Base-by-base conservation (phyloP, 2,797 vertebrate species). In the Poecilia wingei region DNA sequence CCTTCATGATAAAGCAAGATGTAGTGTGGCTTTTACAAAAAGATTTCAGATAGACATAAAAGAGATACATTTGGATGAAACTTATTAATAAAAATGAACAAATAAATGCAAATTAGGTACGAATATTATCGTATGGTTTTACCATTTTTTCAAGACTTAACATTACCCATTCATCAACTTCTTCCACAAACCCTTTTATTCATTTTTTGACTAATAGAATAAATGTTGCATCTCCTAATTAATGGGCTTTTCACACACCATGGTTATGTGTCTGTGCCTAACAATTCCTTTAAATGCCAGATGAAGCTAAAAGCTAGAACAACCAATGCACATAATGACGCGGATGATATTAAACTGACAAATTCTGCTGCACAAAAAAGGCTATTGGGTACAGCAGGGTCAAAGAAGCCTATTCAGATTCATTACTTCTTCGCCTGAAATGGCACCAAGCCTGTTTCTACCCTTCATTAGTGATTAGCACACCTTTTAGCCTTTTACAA, bases 381-480 rank as follows among this genome's bases (percentile, higher is more conserved):
- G 86, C 95, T 94, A 87, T 89, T 92, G 90, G 87, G 81, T 91
- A 82, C 82, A 79, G 82, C 82, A 79, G 86, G 94, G 92, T 94
- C 89, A 92, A 89, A 92, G 85, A 91, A 85, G 87, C 86, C 77
- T 82, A 91, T 91, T 88, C 89, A 89, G 88, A 94, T 94, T 95
- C 91, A 95, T 94, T 94, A 95, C 89, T 78, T 87, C 86, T 89
- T 94, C 91, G 75, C 91, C 91, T 90, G 76, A 94, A 94, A 95
- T 95, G 94, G 88, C 94, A 95, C 79, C 46, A 81, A 83, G 90
- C 87, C 93, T 93, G 91, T 94, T 91, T 88, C 86, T 76, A 80
- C 78, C 89, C 91, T 94, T 94, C 91, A 93, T 93, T 87, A 88
- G 91, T 92, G 92, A 95, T 96, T 95, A 95, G 92, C 89, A 87